Conservation (phyloP, 2,888 invertebrate species). For the Drosophila kuntzei region DNA sequence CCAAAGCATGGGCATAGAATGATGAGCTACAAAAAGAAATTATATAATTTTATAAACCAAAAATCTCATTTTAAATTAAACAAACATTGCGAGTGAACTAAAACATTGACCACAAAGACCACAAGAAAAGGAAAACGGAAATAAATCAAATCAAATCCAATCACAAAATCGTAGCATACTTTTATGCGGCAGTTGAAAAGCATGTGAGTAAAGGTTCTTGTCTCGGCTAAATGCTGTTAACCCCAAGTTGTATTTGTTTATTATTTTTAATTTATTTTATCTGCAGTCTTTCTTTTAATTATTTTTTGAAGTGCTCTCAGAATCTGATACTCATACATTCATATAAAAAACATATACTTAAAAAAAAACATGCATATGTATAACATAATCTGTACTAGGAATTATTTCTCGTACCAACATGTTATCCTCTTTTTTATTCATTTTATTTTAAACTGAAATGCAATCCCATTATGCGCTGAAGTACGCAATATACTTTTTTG, state of each 20-base stretch:
- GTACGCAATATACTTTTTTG: not conserved
- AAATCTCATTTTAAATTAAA: conserved; percentile 16
- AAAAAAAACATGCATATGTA: not conserved
- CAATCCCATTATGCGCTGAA: not conserved
- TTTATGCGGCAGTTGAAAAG: conserved; percentile 45
- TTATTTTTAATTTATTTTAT: conserved; percentile 16
- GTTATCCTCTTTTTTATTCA: not conserved
- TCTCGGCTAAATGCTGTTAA: conserved; percentile 41
- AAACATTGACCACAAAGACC: not conserved
- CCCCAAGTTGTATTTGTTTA: not conserved
- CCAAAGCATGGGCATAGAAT: conserved; percentile 33
- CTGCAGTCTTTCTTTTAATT: conserved; percentile 11
- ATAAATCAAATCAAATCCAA: conserved; percentile 22
- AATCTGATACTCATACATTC: conserved; percentile 19
- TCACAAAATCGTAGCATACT: conserved; percentile 45
- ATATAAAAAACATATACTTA: not conserved
- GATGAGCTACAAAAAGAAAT: conserved; percentile 41
- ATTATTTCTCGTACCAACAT: not conserved
- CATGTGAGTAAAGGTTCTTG: conserved; percentile 63
- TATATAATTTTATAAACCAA: conserved; percentile 52
- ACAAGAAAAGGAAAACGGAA: conserved; percentile 1
- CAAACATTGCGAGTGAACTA: conserved; percentile 2
- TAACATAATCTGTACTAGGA: not conserved
- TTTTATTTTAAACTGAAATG: conserved; percentile 2
- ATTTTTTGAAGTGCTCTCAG: not conserved